Base-by-base conservation (phyloP, 2,888 invertebrate species). In the Mythimna lalbum region DNA sequence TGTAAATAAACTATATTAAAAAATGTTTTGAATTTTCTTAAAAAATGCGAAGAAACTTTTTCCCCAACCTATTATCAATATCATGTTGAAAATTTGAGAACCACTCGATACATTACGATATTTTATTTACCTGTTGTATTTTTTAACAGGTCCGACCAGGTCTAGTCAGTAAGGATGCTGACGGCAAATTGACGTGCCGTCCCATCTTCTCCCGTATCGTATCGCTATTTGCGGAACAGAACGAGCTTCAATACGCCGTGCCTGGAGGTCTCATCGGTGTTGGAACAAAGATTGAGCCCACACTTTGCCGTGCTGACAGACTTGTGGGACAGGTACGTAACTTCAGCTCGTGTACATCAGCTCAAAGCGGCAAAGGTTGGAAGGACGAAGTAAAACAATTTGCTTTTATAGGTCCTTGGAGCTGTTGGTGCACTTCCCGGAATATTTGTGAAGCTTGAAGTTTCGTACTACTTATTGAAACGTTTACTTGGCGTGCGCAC, bases 201-300 rank as follows among this genome's bases (percentile, higher is more conserved):
- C 99, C 99, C 19, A 99, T 99, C 88, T 98, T 98, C 95, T 99
- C 99, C 0, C 97, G 98, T 80, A 99, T 99, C 90, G 99, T 99
- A 21, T 99, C 99, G 1, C 96, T 99, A 72, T 99, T 98, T 94
- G 98, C 99, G 53, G 99, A 99, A 94, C 99, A 99, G 95, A 99
- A 99, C 95, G 99, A 98, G 93, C 97, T 99, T 70, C 99, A 99
- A 93, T 99, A 98, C 94, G 99, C 99, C 31, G 99, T 99, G 67
- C 99, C 99, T 69, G 99, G 99, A 80, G 99, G 99, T n/a, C 97
- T 99, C 63, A 99, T 99, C 90, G 99, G 99, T 91, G 99, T 99
- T 33, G 99, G 99, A 82, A 99, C 99, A 6, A 99, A 99, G 96
- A 99, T 99, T 89, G 99, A 99, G 93, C 99, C 99, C 2, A 99